Evolutionary conservation across 2,888 invertebrate genomes (phyloP).

Genomic region (Isotomurus palustris): DNA sequence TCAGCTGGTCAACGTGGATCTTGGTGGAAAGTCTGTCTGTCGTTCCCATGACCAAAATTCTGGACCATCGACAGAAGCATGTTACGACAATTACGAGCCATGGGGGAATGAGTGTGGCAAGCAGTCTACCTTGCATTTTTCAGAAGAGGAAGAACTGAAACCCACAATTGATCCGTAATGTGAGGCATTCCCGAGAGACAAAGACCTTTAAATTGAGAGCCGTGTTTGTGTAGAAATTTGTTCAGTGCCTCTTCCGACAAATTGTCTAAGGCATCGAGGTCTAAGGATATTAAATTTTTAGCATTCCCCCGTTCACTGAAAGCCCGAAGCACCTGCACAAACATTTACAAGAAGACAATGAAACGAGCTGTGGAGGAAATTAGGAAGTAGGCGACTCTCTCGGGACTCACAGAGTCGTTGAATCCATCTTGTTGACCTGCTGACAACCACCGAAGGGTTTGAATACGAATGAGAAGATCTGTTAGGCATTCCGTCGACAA

Average conservation of each 20-base stretch:
- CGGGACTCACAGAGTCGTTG: constrained; percentile 70
- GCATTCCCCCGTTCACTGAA: constrained; percentile 79
- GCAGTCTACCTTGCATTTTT: constrained; percentile 90
- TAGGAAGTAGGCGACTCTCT: neutral
- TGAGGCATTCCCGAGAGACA: constrained; percentile 93
- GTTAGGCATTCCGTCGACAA: constrained; percentile 87
- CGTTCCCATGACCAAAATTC: constrained; percentile 95
- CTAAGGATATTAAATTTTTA: constrained; percentile 75
- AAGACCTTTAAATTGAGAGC: constrained; percentile 81
- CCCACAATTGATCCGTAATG: constrained; percentile 97
- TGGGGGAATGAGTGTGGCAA: too few relatives aligned
- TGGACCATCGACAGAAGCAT: too few relatives aligned
- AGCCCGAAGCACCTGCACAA: constrained; percentile 68
- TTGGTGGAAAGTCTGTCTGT: constrained; percentile 93
- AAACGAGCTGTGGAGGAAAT: neutral
- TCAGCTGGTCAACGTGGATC: constrained; percentile 94
- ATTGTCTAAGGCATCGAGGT: constrained; percentile 93
- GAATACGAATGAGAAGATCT: constrained; percentile 83
- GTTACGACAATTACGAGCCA: too few relatives aligned
- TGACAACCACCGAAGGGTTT: constrained; percentile 78
- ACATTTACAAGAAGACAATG: neutral
- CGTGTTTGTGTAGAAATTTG: constrained; percentile 85
- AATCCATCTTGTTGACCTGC: constrained; percentile 98
- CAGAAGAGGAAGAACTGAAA: constrained; percentile 84
- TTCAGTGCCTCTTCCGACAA: constrained; percentile 86